phyloP scores from a whole-genome alignment of 2,797 vertebrate species.

The Craterocephalus amniculus region DNA sequence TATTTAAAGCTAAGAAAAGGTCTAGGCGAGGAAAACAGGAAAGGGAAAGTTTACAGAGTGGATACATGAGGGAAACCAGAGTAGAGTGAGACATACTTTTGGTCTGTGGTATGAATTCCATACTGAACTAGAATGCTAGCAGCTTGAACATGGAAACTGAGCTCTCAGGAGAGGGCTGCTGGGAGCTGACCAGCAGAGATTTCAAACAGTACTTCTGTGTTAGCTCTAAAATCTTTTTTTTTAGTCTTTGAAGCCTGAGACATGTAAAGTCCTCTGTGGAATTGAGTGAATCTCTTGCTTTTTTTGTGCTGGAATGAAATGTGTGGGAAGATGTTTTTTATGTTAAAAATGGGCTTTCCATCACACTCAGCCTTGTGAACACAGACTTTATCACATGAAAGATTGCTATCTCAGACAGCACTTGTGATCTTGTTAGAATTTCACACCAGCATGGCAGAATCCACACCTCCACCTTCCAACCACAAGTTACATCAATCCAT shows the following conservation, averaged over 20 bases:
- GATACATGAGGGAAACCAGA: constrained; percentile 48
- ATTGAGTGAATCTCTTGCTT: constrained; percentile 8
- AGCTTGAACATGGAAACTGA: constrained; percentile 65
- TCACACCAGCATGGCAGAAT: constrained; percentile 75
- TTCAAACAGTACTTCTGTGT: constrained; percentile 53
- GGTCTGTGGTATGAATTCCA: constrained; percentile 65
- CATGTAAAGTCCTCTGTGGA: constrained; percentile 15
- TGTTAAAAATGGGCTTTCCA: constrained; percentile 7
- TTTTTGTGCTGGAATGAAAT: constrained; percentile 19
- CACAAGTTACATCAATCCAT: constrained; percentile 76
- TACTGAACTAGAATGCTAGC: constrained; percentile 34
- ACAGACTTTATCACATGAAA: constrained; percentile 28
- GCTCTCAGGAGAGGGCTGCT: constrained; percentile 35
- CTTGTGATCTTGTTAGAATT: constrained; percentile 62
- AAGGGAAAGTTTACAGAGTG: constrained; percentile 25
- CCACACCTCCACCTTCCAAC: constrained; percentile 69
- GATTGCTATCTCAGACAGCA: constrained; percentile 42
- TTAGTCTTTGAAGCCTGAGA: constrained; percentile 48
- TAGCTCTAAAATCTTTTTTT: constrained; percentile 19
- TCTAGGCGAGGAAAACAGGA: constrained; percentile 37
- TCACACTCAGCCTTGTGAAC: constrained; percentile 9
- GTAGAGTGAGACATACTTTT: constrained; percentile 66
- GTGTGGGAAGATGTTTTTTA: constrained; percentile 1
- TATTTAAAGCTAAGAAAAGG: constrained; percentile 11
- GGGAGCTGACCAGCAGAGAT: constrained; percentile 29